phyloP scores from a whole-genome alignment of 53 echinoderm and acorn worm genomes.

The Echinarachnius parma region DNA sequence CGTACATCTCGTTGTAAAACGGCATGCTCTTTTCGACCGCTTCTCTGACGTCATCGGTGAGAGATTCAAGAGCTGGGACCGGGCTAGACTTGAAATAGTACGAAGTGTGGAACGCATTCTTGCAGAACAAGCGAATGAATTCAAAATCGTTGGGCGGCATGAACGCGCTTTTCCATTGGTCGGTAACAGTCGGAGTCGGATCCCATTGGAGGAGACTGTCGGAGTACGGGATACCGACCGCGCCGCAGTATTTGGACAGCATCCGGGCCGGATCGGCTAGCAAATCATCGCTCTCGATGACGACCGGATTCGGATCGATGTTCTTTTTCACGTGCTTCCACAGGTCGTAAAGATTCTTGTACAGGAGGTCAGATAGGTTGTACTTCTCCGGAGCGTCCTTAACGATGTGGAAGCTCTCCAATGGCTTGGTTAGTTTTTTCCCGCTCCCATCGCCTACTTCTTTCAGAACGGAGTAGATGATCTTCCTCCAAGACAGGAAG shows the following conservation, averaged over 20 bases:
- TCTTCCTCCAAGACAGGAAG: slow-evolving; percentile 20
- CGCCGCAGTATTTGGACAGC: slow-evolving; percentile 37
- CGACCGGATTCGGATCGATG: slow-evolving; percentile 14
- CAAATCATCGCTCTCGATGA: slow-evolving; percentile 37
- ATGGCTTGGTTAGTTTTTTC: slow-evolving; percentile 9
- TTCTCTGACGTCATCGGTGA: slow-evolving; percentile 9
- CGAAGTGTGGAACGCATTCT: slow-evolving; percentile 22
- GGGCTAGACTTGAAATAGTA: slow-evolving; percentile 3
- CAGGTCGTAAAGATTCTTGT: slow-evolving; percentile 20
- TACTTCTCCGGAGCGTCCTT: slow-evolving; percentile 14
- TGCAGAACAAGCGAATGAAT: slow-evolving; percentile 6
- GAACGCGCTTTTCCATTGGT: slow-evolving; percentile 27
- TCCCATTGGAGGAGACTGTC: slow-evolving; percentile 18
- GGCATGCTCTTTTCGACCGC: slow-evolving; percentile 17
- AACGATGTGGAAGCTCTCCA: slow-evolving; percentile 19
- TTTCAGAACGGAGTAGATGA: slow-evolving; percentile 16
- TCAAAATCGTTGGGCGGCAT: slow-evolving; percentile 23
- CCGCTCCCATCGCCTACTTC: slow-evolving; percentile 4
- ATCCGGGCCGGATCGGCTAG: slow-evolving; percentile 31
- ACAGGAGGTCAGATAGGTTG: neutral
- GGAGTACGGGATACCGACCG: slow-evolving; percentile 26
- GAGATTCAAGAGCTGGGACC: slow-evolving; percentile 1
- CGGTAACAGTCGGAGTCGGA: slow-evolving; percentile 10
- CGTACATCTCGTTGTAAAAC: slow-evolving; percentile 14
- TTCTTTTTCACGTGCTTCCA: slow-evolving; percentile 24